Evolutionary conservation across 1,140 invertebrate genomes (phyloP).

Genomic region (Lepeophtheirus salmonis): DNA sequence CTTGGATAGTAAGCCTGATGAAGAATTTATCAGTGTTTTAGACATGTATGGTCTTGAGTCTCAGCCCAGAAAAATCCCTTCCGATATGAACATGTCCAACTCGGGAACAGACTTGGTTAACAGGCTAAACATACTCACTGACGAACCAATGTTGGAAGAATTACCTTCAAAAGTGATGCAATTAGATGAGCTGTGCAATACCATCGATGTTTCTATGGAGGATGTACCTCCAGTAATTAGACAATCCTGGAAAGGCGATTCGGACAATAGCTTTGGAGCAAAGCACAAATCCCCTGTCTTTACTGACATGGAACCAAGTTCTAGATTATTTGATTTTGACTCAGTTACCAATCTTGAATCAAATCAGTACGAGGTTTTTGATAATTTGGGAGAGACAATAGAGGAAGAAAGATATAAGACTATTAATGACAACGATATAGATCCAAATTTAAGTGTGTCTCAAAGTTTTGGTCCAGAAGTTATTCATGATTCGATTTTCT

Average conservation of each 20-base stretch:
- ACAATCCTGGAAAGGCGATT: not conserved
- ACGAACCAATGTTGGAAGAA: not conserved
- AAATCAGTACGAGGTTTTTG: too few relatives aligned
- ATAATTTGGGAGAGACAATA: too few relatives aligned
- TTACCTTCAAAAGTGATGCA: not conserved
- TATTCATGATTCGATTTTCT: too few relatives aligned
- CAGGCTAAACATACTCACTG: not conserved
- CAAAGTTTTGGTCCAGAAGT: not conserved
- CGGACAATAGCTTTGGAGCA: not conserved
- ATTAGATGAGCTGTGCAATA: not conserved
- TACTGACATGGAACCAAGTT: too few relatives aligned
- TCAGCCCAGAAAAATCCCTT: not conserved
- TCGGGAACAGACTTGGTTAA: not conserved
- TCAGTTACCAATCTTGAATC: too few relatives aligned
- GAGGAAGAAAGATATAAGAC: not conserved
- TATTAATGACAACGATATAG: not conserved
- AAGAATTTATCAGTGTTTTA: not conserved
- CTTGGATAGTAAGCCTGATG: not conserved
- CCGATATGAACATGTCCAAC: not conserved
- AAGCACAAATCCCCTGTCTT: too few relatives aligned
- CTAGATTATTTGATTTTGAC: too few relatives aligned
- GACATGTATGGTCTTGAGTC: not conserved
- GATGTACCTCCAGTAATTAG: not conserved
- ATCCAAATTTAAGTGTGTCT: not conserved
- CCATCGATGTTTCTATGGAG: not conserved